Percentiles rank a stretch among this genome's conserved stretches.
Evolutionary conservation across 2,113 vertebrate genomes (phyloP).

Genomic region (Myanophis thanlyinensis): DNA sequence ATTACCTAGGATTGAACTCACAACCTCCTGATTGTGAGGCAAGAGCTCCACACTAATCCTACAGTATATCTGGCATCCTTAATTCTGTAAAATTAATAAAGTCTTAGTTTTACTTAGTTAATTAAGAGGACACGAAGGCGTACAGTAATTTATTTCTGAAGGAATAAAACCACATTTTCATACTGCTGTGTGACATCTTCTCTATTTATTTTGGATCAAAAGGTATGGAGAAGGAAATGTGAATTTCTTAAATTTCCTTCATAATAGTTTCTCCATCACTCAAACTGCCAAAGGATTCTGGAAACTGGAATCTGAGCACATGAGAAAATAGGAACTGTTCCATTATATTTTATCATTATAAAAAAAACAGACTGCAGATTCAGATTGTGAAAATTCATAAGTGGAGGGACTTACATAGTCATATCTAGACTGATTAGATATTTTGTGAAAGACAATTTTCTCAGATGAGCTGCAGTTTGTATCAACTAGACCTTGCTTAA

Average conservation of each 20-base stretch:
- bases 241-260: neutral
- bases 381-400: neutral
- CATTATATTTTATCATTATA: neutral
- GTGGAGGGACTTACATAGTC: neutral
- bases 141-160: neutral
- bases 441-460: neutral
- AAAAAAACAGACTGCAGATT: neutral
- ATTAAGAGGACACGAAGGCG: neutral
- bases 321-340: neutral
- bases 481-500: neutral
- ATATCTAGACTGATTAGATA: constrained; percentile 11
- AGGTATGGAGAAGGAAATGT: neutral
- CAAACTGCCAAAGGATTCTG: neutral
- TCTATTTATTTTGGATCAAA: neutral
- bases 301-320: neutral
- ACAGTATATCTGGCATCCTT: neutral
- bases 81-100: neutral
- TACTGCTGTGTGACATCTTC: neutral
- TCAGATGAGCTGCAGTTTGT: neutral
- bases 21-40: neutral
- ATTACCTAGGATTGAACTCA: neutral
- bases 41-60: neutral
- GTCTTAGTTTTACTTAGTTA: neutral
- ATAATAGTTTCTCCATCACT: neutral
- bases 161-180: neutral